Evolutionary conservation across 2,113 vertebrate species (phyloP).

Genomic region (Parus major): DNA sequence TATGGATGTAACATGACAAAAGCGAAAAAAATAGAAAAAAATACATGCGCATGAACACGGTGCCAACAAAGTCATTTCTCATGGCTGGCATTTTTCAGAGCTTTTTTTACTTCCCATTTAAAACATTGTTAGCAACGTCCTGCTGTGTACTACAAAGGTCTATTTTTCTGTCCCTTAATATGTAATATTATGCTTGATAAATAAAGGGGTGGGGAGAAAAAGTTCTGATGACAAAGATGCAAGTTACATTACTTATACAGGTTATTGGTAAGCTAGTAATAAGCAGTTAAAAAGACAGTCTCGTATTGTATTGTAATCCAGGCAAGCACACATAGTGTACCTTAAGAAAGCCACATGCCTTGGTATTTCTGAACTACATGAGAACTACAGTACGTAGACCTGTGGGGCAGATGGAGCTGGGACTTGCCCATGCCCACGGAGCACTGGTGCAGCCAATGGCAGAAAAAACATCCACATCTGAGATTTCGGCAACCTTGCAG

Average conservation of each 20-base stretch:
- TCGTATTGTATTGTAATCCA: conserved; percentile 65
- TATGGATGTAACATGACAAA: conserved; percentile 87
- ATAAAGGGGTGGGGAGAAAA: conserved; percentile 71
- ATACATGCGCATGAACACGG: conserved; percentile 85
- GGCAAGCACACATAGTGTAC: conserved; percentile 73
- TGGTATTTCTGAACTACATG: conserved; percentile 70
- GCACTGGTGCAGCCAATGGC: conserved; percentile 56
- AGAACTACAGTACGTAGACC: conserved; percentile 70
- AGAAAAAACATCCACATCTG: conserved; percentile 53
- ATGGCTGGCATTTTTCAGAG: conserved; percentile 65
- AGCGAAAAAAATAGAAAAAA: conserved; percentile 72
- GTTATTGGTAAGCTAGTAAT: conserved; percentile 65
- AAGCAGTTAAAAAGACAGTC: conserved; percentile 70
- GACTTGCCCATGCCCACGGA: conserved; percentile 43
- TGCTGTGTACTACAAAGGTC: conserved; percentile 70
- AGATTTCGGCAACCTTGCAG: conserved; percentile 35
- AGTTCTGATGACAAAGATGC: conserved; percentile 66
- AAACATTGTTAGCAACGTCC: conserved; percentile 74
- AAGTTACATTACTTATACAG: conserved; percentile 62
- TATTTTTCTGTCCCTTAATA: conserved; percentile 68
- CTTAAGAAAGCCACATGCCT: conserved; percentile 74
- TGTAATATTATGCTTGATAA: conserved; percentile 70
- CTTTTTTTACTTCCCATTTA: conserved; percentile 55
- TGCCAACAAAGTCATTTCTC: conserved; percentile 70
- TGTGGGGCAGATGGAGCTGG: conserved; percentile 36